Evolutionary conservation across 2,888 invertebrate species (phyloP), one percentile per base, ranked within the genome.

Genomic region (Agriopis marginaria): DNA sequence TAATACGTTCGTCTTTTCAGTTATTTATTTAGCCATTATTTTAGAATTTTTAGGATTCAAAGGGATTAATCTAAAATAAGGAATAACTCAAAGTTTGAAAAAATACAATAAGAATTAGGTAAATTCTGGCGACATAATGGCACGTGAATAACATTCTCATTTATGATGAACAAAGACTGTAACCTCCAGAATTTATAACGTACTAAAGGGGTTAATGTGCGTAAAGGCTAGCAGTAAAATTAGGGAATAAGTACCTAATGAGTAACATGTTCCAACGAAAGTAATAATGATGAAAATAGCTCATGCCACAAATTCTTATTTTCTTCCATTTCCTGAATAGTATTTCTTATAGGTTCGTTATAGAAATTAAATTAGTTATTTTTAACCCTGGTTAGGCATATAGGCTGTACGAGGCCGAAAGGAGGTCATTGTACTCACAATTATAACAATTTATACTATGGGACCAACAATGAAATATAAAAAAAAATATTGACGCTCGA

Each of bases 141-240:
- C 44, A 44, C 45, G 45, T 32, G 45, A 58, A 58, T 58, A 58
- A 58, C 45, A 50, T 60, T 61, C 42, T 42, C 61, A 61, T 61
- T 51, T 61, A 54, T 53, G 53, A 62, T 44, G 62, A 62, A 62
- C 62, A 62, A 53, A 62, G 45, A 53, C 53, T 62, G 53, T 62
- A 53, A 51, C 32, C 47, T 53, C 40, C 44, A 23, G 62, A 62
- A 62, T 53, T 62, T 62, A 62, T 53, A 53, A 42, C 62, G 44
- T 23, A 53, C 51, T 62, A 62, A 62, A 61, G 61, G 53, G 49
- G 61, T 61, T 66, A 55, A 66, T 54, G 60, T 55, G 60, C 66
- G 55, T 55, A 54, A 66, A 66, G 49, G 47, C 53, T 32, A 59
- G 23, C 59, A 59, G 51, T 59, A 64, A 64, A 64, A 58, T 64